A percentile compares a stretch with the other conserved stretches of the same genome.
phyloP scores from a whole-genome alignment of 2,888 invertebrate genomes.

The Thumatha senex region DNA sequence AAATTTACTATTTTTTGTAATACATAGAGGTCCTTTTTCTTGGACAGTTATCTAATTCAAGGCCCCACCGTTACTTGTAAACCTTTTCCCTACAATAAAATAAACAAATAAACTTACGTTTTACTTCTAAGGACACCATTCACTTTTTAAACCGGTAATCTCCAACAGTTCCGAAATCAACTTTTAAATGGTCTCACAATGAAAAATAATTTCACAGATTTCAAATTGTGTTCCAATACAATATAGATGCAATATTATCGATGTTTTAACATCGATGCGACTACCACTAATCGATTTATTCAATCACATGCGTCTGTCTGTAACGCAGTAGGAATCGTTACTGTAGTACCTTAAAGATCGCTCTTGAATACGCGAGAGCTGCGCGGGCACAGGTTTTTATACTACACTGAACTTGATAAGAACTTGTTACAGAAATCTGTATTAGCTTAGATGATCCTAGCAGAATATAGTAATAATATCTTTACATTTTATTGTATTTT shows the following conservation, averaged over 20 bases:
- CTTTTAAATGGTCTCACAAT: neutral
- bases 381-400: neutral
- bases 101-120: conserved; percentile 24
- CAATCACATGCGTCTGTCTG: neutral
- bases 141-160: conserved; percentile 16
- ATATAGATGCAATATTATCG: no score
- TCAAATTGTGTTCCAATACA: no score
- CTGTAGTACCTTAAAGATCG: conserved; percentile 3
- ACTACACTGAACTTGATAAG: conserved; percentile 1
- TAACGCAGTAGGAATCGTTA: neutral
- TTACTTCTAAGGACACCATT: conserved; percentile 32
- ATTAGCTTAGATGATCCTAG: no score
- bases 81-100: no score
- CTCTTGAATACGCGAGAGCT: neutral
- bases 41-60: no score
- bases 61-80: no score
- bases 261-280: neutral
- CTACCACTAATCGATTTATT: neutral
- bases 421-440: no score
- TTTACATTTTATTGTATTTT: no score
- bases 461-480: no score
- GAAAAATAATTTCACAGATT: neutral
- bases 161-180: neutral
- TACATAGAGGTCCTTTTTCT: no score
- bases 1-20: no score